Evolutionary conservation across 1,140 invertebrate species (phyloP).

Genomic region (Saccostrea echinata): DNA sequence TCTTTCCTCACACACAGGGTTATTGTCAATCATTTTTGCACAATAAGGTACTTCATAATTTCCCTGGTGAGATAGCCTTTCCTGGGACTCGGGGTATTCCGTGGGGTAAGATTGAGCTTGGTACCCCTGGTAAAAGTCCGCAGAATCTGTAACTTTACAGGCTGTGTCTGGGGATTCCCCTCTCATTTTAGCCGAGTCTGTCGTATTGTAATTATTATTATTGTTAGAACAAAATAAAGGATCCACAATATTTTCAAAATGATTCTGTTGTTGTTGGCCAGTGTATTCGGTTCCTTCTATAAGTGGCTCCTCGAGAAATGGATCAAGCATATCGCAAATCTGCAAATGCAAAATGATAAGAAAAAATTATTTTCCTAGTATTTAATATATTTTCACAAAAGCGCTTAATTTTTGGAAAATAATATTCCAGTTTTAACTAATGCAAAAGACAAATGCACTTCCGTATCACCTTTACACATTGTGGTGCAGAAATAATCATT

Average conservation of each 20-base stretch:
- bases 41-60: slow-evolving; percentile 15
- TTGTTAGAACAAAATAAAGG: not conserved
- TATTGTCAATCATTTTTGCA: slow-evolving; percentile 20
- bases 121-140: slow-evolving; percentile 30
- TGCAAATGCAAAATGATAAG: slow-evolving; percentile 28
- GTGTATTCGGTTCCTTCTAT: slow-evolving; percentile 16
- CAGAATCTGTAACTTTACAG: not conserved
- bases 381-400: slow-evolving; percentile 14
- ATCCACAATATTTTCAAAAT: slow-evolving; percentile 29
- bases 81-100: not conserved
- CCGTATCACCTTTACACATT: slow-evolving; percentile 33
- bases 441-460: slow-evolving; percentile 11
- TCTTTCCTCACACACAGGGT: not conserved
- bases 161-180: slow-evolving; percentile 18
- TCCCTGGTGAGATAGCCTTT: not conserved
- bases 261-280: not conserved
- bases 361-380: not conserved
- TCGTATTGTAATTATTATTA: not conserved
- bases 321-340: slow-evolving; percentile 36
- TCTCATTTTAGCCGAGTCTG: not conserved
- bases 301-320: slow-evolving; percentile 7
- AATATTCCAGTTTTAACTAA: not conserved
- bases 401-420: not conserved
- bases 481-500: slow-evolving; percentile 34
- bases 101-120: slow-evolving; percentile 9